Evolutionary conservation across 2,888 invertebrate species (phyloP), one percentile per base, ranked within the genome.

Genomic region (Seira sanloemensis): DNA sequence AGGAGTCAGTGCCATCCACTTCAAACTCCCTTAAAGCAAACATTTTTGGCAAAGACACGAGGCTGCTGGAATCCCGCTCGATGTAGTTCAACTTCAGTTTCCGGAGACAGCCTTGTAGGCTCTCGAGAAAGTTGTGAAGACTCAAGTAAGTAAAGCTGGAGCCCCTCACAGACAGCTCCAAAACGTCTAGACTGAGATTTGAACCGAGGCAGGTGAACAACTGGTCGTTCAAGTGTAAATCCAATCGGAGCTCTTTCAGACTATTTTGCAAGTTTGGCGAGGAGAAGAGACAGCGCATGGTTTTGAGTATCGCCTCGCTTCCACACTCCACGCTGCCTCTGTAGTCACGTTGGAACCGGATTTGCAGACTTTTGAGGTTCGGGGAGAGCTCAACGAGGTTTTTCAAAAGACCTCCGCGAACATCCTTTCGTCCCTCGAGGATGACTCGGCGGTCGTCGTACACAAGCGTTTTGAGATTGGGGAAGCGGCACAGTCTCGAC

Each of bases 41-140:
- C 79, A 84, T 78, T 62, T 50, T 62, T 65, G 84, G 84, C 62
- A 84, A 79, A 23, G 19, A 26, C n/a, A 84, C 46, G 1, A 69
- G 9, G 23, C 78, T 69, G 26, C 26, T 62, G 1, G 79, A 75
- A 24, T 84, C 76, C 18, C 74, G 23, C 26, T 78, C 69, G n/a
- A 84, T 68, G 37, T 71, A 84, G 24, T n/a, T 27, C 5, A 84
- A n/a, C 23, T 66, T 78, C 7, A 84, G 27, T 18, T 76, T 62
- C 9, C 12, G 62, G 21, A 84, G 54, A 23, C 18, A 18, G 16
- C n/a, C 2, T 25, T 68, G 74, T 4, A 79, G 9, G 21, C 71
- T 71, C 16, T 78, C 72, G 24, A 84, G 27, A 62, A 84, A 79
- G 2, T 37, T 21, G 12, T 37, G 25, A n/a, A 84, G 75, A 1